Percentiles rank a stretch among this genome's conserved stretches.
These are phyloP conservation scores for Crenuchus spilurus DNA, from an alignment of 2,797 vertebrate genomes.

Conservation along the genomic window DNA sequence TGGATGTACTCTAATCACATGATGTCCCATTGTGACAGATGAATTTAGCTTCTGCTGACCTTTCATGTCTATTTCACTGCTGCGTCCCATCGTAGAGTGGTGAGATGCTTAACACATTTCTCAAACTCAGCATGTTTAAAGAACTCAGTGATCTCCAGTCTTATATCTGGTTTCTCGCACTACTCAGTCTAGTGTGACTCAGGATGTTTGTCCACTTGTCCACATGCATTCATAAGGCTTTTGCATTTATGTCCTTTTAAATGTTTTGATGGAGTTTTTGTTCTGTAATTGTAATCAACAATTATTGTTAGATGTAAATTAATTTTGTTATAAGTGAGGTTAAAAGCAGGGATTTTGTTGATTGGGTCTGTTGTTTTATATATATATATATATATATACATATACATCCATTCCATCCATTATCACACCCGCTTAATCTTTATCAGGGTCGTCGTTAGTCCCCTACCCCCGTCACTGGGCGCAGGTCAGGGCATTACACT, in stretches of 20 bases:
- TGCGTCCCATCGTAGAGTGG: conserved; percentile 8
- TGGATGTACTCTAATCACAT: not conserved
- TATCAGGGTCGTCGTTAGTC: too few relatives aligned
- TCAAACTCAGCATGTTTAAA: conserved; percentile 22
- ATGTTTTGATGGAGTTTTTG: not conserved
- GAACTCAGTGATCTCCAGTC: conserved; percentile 22
- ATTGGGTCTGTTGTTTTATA: too few relatives aligned
- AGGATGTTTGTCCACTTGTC: not conserved
- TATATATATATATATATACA: too few relatives aligned
- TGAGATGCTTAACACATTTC: conserved; percentile 21
- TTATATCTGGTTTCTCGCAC: conserved; percentile 12
- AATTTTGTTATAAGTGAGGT: too few relatives aligned
- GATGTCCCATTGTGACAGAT: conserved; percentile 42
- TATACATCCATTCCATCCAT: too few relatives aligned
- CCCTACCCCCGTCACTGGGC: too few relatives aligned
- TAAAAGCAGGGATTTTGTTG: too few relatives aligned
- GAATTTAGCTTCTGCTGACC: not conserved
- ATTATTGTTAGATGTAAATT: too few relatives aligned
- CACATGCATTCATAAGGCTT: too few relatives aligned
- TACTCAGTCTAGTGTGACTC: not conserved
- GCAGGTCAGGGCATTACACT: too few relatives aligned
- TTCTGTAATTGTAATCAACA: too few relatives aligned
- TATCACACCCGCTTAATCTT: too few relatives aligned
- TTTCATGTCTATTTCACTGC: conserved; percentile 12
- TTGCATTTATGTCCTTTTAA: not conserved